These are phyloP conservation scores for Leptinotarsa peninsularis DNA, from an alignment of 2,888 invertebrate genomes.

Conservation along the genomic window DNA sequence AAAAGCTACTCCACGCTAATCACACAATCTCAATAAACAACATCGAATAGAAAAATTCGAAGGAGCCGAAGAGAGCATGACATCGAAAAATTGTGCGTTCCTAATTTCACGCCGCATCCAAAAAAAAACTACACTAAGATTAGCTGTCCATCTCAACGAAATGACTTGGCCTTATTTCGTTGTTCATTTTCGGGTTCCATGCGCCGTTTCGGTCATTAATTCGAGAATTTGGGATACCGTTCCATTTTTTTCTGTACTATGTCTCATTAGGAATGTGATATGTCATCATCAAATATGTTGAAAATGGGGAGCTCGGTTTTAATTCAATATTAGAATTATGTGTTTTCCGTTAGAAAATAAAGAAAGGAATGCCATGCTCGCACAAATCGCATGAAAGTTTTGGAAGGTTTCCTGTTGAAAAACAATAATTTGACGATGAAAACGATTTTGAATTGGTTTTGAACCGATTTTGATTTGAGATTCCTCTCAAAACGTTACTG, in stretches of 20 bases:
- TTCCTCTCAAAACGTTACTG: too few species aligned
- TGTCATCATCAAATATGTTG: constrained; percentile 25
- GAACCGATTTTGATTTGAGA: too few species aligned
- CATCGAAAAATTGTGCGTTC: constrained; percentile 46
- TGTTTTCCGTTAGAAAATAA: too few species aligned
- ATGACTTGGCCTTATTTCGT: constrained; percentile 31
- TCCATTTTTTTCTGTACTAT: constrained; percentile 18
- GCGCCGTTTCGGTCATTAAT: constrained; percentile 31
- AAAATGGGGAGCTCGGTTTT: constrained; percentile 1
- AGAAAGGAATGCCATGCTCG: too few species aligned
- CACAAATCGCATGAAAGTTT: too few species aligned
- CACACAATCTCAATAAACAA: constrained; percentile 31
- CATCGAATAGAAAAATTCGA: constrained; percentile 19
- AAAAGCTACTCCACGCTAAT: not conserved
- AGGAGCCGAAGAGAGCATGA: constrained; percentile 38
- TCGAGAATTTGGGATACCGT: constrained; percentile 23
- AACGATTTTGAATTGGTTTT: too few species aligned
- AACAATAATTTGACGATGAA: too few species aligned
- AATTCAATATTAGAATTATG: not conserved
- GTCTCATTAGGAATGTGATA: constrained; percentile 31
- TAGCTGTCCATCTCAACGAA: constrained; percentile 48
- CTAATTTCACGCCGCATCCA: constrained; percentile 57
- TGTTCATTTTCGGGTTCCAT: constrained; percentile 21
- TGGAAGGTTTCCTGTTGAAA: too few species aligned
- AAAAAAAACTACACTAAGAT: constrained; percentile 51